These are phyloP conservation scores for Campoplex capitator DNA, from an alignment of 2,888 invertebrate genomes.

Conservation along the genomic window DNA sequence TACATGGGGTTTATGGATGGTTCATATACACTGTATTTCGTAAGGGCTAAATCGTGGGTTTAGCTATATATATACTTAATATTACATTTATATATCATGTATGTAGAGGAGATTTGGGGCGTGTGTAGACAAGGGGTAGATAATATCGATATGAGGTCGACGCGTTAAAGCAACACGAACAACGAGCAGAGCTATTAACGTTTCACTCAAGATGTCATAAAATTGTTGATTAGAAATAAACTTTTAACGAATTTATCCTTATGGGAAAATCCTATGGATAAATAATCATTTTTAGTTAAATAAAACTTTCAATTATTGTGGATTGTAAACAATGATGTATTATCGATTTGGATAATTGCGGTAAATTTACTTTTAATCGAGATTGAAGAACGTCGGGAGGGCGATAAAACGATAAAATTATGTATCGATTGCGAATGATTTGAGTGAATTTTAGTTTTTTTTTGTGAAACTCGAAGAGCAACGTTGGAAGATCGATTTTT, in stretches of 20 bases:
- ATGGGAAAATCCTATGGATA: background rate
- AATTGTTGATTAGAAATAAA: background rate
- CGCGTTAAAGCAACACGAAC: constrained; percentile 76
- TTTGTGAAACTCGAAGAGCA: too few relatives aligned
- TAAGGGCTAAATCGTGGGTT: background rate
- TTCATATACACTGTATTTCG: constrained; percentile 31
- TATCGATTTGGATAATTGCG: too few relatives aligned
- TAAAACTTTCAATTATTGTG: too few relatives aligned
- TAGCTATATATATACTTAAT: constrained; percentile 1
- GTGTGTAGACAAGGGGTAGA: constrained; percentile 75
- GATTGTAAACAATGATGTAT: too few relatives aligned
- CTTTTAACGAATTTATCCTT: background rate
- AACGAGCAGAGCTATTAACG: constrained; percentile 76
- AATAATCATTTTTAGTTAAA: too few relatives aligned
- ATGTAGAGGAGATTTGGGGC: background rate
- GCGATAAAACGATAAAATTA: too few relatives aligned
- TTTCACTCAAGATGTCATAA: constrained; percentile 22
- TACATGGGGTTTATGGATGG: constrained; percentile 5
- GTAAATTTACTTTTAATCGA: too few relatives aligned
- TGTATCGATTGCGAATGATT: too few relatives aligned
- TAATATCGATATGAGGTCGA: constrained; percentile 79
- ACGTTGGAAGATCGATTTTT: background rate
- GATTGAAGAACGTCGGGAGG: too few relatives aligned
- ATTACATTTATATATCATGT: background rate
- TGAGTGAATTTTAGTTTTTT: too few relatives aligned